A percentile compares a stretch with the other conserved stretches of the same genome.
Conservation (phyloP, 2,797 vertebrate species). For the Mallotus villosus region DNA sequence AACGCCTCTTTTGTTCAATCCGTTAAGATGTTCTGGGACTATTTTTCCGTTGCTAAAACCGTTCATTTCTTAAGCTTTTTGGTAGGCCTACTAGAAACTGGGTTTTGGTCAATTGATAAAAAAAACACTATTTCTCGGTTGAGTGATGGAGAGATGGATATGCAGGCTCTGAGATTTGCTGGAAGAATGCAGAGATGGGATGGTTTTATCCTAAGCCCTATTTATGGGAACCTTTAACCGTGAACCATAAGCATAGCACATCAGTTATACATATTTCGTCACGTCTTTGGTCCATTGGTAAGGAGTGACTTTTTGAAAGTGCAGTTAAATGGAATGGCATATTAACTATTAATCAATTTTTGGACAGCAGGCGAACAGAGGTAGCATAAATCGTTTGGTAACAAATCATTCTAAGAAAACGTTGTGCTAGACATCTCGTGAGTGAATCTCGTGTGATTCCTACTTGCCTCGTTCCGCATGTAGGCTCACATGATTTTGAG, state of each 20-base stretch:
- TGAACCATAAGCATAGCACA: constrained; percentile 2
- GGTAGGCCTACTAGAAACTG: constrained; percentile 2
- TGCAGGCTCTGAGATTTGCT: no score
- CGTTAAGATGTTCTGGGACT: constrained; percentile 46
- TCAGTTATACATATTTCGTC: neutral
- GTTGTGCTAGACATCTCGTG: no score
- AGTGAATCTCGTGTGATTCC: no score
- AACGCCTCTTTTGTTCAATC: constrained; percentile 40
- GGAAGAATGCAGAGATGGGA: neutral
- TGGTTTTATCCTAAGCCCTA: neutral
- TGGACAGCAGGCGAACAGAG: neutral
- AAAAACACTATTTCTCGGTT: neutral
- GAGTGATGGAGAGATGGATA: neutral
- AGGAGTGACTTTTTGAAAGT: neutral
- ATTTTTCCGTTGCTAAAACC: constrained; percentile 32
- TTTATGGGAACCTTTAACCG: constrained; percentile 1
- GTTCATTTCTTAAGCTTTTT: constrained; percentile 43
- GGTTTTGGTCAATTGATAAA: neutral
- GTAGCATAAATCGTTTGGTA: constrained; percentile 3
- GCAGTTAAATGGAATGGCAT: neutral
- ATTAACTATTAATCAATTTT: neutral
- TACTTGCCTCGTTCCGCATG: no score
- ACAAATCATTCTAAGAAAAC: no score
- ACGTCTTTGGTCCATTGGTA: neutral
- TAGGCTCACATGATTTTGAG: no score